Percentiles rank a stretch among this genome's conserved stretches.
Evolutionary conservation across 2,797 vertebrate genomes (phyloP).

Genomic region (Myotis planiceps): DNA sequence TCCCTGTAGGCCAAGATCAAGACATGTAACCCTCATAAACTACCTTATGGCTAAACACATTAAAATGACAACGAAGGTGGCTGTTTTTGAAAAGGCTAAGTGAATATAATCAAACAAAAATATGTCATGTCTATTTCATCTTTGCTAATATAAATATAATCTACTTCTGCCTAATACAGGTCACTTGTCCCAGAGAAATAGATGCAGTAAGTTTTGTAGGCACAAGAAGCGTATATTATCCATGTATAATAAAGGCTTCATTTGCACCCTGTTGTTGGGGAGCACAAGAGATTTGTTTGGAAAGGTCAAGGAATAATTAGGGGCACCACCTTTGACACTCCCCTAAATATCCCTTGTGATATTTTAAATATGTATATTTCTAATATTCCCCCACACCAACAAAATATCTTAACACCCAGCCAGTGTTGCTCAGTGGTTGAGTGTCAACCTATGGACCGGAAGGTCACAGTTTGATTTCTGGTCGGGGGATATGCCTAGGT

Average conservation of each 20-base stretch:
- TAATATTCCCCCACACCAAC: not conserved
- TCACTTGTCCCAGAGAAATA: not conserved
- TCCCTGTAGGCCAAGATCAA: not conserved
- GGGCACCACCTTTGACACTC: no score
- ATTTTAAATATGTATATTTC: not conserved
- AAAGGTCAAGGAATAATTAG: no score
- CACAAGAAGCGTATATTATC: not conserved
- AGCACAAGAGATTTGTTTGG: no score
- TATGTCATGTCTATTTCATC: not conserved
- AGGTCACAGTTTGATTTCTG: no score
- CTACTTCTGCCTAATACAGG: not conserved
- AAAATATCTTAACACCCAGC: not conserved
- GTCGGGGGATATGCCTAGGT: no score
- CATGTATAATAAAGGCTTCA: not conserved
- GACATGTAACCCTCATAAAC: not conserved
- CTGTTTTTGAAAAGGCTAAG: not conserved
- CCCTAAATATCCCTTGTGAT: not conserved
- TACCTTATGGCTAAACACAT: not conserved
- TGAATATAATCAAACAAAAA: not conserved
- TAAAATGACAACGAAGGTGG: not conserved
- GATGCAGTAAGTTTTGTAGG: not conserved
- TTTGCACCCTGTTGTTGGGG: not conserved
- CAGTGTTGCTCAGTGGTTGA: no score
- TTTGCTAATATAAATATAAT: not conserved
- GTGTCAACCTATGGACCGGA: no score